These are phyloP conservation scores for Lagopus leucura DNA, from an alignment of 2,113 vertebrate genomes.

Conservation along the genomic window DNA sequence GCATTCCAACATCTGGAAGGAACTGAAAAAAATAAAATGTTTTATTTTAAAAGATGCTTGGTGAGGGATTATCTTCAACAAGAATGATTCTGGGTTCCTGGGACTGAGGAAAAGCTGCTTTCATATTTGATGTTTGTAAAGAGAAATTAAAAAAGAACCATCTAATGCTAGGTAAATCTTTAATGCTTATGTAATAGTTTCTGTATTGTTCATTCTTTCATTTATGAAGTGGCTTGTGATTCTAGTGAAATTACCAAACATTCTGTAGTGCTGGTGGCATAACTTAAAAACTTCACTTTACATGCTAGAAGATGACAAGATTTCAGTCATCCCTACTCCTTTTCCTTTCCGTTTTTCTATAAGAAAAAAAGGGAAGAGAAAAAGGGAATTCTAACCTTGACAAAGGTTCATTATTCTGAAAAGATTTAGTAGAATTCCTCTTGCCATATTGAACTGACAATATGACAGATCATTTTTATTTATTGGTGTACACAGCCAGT, in stretches of 20 bases:
- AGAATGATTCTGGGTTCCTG: fast-evolving
- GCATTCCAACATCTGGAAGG: background rate
- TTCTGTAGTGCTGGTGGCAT: background rate
- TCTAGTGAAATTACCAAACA: background rate
- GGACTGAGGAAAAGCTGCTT: background rate
- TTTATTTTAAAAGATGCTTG: background rate
- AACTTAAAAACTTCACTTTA: background rate
- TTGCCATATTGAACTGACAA: background rate
- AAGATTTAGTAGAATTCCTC: background rate
- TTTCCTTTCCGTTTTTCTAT: background rate
- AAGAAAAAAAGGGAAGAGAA: background rate
- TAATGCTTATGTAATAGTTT: background rate
- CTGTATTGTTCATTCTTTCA: background rate
- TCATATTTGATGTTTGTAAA: background rate
- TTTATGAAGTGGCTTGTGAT: background rate
- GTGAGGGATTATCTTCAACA: background rate
- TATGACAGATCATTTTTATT: background rate
- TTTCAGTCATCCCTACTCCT: background rate
- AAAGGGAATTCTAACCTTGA: background rate
- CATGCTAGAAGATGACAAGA: background rate
- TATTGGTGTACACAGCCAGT: background rate
- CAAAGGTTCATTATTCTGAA: background rate
- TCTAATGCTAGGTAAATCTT: background rate
- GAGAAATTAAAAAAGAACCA: background rate
- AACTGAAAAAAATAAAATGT: background rate